phyloP scores from a whole-genome alignment of 1,140 invertebrate species.

The Sesamia nonagrioides region DNA sequence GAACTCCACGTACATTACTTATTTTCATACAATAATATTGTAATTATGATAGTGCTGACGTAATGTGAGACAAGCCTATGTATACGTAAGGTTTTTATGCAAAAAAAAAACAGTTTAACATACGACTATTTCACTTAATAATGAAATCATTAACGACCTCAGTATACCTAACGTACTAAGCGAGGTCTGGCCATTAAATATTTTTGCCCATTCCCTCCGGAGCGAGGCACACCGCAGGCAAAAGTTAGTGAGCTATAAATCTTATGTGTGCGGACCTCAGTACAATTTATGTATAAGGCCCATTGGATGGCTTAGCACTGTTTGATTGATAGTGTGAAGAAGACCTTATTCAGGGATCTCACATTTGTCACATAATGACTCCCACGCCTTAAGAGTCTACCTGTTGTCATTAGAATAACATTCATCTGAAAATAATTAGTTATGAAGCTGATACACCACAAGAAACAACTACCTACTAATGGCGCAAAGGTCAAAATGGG shows the following conservation, averaged over 20 bases:
- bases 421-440: background rate
- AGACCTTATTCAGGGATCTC: background rate
- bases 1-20: too few relatives aligned
- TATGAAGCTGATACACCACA: too few relatives aligned
- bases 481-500: too few relatives aligned
- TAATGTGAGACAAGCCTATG: too few relatives aligned
- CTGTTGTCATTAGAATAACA: background rate
- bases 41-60: too few relatives aligned
- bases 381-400: background rate
- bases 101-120: too few relatives aligned
- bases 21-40: too few relatives aligned
- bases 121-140: background rate
- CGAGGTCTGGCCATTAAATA: constrained; percentile 18
- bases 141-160: background rate
- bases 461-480: too few relatives aligned
- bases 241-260: constrained; percentile 42
- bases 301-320: constrained; percentile 18
- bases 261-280: constrained; percentile 21
- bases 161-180: background rate
- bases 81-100: too few relatives aligned
- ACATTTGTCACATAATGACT: constrained; percentile 29
- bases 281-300: constrained; percentile 31
- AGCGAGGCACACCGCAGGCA: constrained; percentile 17
- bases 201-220: constrained; percentile 18
- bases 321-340: constrained; percentile 35